These are phyloP conservation scores for Drosophila leonis DNA, from an alignment of 2,888 invertebrate genomes.

Conservation along the genomic window DNA sequence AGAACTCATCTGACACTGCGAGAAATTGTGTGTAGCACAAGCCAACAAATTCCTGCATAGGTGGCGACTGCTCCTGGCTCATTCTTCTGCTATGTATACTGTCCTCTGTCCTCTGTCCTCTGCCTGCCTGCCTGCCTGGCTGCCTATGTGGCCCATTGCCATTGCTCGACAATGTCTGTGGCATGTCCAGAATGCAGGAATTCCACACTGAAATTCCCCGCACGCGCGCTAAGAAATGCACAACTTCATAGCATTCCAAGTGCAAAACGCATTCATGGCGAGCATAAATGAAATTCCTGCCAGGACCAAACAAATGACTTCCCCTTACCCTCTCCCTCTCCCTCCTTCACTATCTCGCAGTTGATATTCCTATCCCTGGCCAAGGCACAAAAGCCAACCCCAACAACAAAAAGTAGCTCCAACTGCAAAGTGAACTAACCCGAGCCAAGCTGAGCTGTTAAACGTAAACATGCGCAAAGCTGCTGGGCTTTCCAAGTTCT, in stretches of 20 bases:
- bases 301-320: constrained; percentile 51
- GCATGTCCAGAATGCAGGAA: constrained; percentile 76
- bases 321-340: not conserved
- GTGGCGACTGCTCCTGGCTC: constrained; percentile 22
- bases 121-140: constrained; percentile 7
- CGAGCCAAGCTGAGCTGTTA: constrained; percentile 16
- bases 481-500: not conserved
- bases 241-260: constrained; percentile 78
- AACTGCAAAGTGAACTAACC: constrained; percentile 18
- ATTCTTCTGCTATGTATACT: not conserved
- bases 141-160: constrained; percentile 38
- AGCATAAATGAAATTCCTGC: constrained; percentile 76
- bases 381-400: constrained; percentile 22
- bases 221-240: constrained; percentile 80
- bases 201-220: constrained; percentile 77
- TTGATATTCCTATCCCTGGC: not conserved
- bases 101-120: not conserved
- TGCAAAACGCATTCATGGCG: constrained; percentile 73
- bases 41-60: constrained; percentile 57
- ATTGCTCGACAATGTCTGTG: constrained; percentile 67
- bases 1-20: constrained; percentile 46
- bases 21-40: constrained; percentile 63
- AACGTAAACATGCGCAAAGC: constrained; percentile 21
- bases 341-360: not conserved
- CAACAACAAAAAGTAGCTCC: constrained; percentile 2